These are phyloP conservation scores for Limanda limanda DNA, from an alignment of 2,113 vertebrate genomes.

Conservation along the genomic window DNA sequence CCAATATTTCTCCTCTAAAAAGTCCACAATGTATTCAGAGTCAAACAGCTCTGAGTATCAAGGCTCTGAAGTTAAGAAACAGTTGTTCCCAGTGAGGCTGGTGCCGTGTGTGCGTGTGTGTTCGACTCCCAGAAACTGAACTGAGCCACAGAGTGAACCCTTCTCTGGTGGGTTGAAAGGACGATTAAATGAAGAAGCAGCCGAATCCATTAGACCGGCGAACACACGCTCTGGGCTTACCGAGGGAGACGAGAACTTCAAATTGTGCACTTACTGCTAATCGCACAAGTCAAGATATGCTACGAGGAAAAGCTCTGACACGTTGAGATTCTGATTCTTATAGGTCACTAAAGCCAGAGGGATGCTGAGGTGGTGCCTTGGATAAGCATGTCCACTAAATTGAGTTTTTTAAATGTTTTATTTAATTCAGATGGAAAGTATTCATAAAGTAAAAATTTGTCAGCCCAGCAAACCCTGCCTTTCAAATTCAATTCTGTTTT, in stretches of 20 bases:
- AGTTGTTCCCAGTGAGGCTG: slow-evolving; percentile 44
- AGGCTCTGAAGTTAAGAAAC: slow-evolving; percentile 34
- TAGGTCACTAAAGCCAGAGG: neutral
- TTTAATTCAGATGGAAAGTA: neutral
- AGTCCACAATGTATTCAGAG: neutral
- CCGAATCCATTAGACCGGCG: slow-evolving; percentile 44
- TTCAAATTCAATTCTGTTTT: neutral
- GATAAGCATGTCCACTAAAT: neutral
- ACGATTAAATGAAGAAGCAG: slow-evolving; percentile 29
- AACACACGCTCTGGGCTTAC: slow-evolving; percentile 36
- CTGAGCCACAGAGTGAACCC: slow-evolving; percentile 20
- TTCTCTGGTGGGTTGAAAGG: slow-evolving; percentile 44
- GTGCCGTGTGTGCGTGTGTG: slow-evolving; percentile 9
- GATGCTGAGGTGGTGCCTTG: neutral
- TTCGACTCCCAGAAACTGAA: slow-evolving; percentile 24
- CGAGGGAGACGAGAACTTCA: slow-evolving; percentile 10
- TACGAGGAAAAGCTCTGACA: neutral
- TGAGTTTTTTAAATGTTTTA: neutral
- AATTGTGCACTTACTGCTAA: slow-evolving; percentile 29
- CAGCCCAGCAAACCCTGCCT: neutral
- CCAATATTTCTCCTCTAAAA: neutral
- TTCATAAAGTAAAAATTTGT: neutral
- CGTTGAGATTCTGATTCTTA: slow-evolving; percentile 15
- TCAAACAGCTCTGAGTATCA: neutral
- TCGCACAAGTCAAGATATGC: slow-evolving; percentile 5